A percentile compares a stretch with the other conserved stretches of the same genome.
These are phyloP conservation scores for Sylvia atricapilla DNA, from an alignment of 2,113 vertebrate species.

Conservation along the genomic window DNA sequence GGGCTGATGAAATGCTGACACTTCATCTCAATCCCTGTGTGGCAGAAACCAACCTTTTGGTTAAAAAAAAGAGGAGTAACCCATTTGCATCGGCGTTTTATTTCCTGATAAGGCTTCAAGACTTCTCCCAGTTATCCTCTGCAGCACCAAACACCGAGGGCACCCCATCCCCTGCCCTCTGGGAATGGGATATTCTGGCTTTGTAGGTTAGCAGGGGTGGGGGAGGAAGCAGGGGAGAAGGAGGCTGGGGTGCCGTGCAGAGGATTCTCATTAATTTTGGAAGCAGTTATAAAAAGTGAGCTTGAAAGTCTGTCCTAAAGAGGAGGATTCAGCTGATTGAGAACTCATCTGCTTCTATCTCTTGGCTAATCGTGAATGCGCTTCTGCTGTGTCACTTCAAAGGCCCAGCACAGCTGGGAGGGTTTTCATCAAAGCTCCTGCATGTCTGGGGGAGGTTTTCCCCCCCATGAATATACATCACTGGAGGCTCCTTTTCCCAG, in stretches of 20 bases:
- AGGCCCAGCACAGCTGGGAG: conserved; percentile 63
- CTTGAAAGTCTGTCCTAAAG: conserved; percentile 47
- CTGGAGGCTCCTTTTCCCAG: conserved; percentile 63
- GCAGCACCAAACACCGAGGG: neutral
- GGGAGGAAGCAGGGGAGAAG: neutral
- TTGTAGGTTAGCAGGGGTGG: neutral
- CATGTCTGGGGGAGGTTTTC: conserved; percentile 65
- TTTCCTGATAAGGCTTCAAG: neutral
- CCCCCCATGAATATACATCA: conserved; percentile 70
- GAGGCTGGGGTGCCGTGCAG: neutral
- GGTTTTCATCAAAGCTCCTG: conserved; percentile 67
- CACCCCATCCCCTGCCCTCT: neutral
- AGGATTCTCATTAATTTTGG: conserved; percentile 48
- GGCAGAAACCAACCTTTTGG: neutral
- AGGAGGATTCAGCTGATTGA: conserved; percentile 56
- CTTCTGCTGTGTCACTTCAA: conserved; percentile 67
- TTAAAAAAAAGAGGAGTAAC: neutral
- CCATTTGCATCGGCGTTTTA: neutral
- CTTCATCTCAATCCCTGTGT: neutral
- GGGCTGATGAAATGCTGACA: neutral
- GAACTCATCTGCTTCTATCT: conserved; percentile 61
- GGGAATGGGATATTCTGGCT: neutral
- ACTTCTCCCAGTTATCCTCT: neutral
- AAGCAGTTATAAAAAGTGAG: conserved; percentile 52
- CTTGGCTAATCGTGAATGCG: conserved; percentile 19